Evolutionary conservation across 1,140 invertebrate genomes (phyloP).

Genomic region (Magallana gigas): DNA sequence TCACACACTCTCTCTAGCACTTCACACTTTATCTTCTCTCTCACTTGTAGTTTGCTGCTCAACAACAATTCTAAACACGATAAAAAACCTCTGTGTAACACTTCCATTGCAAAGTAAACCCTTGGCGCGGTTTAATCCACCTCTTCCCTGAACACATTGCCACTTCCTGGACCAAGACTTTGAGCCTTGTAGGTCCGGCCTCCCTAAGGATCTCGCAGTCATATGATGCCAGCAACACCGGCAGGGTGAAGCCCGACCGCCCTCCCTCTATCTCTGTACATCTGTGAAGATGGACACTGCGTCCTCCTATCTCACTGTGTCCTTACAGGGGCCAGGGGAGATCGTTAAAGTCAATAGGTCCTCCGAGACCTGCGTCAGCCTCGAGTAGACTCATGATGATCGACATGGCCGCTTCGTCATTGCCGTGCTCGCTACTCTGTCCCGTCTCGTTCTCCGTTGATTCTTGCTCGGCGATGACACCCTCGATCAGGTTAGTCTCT

Average conservation of each 20-base stretch:
- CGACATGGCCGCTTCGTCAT: conserved; percentile 94
- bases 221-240: background rate
- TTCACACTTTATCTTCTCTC: no score
- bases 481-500: conserved; percentile 64
- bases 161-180: no score
- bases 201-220: background rate
- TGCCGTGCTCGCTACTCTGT: conserved; percentile 83
- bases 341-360: conserved; percentile 92
- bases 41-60: no score
- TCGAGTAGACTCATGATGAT: conserved; percentile 95
- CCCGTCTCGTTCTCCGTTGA: conserved; percentile 67
- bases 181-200: background rate
- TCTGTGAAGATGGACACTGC: background rate
- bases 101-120: no score
- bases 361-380: conserved; percentile 87
- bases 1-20: no score
- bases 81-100: no score
- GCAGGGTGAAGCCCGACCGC: background rate
- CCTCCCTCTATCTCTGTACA: background rate
- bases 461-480: conserved; percentile 71
- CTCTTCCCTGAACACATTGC: no score
- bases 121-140: no score
- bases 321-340: conserved; percentile 90
- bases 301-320: background rate
- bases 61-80: no score